Evolutionary conservation across 2,797 vertebrate genomes (phyloP), one percentile per base, ranked within the genome.

Genomic region (Tokudaia muenninki): DNA sequence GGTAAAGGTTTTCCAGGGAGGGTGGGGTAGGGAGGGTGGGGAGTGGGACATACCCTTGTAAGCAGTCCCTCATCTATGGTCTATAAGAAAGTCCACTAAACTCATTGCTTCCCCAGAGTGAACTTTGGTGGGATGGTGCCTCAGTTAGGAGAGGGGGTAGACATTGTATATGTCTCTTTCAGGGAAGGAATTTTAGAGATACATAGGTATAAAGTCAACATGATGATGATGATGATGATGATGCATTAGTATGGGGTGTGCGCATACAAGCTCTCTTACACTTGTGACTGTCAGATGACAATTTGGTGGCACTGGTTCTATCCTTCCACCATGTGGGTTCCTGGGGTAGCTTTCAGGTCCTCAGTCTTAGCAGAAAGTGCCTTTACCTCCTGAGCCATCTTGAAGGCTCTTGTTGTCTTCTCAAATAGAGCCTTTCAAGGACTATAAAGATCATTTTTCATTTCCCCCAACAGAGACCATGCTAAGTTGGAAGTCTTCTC

Each of bases 321-420:
- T 70, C 31, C 5, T 72, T 52, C 65, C 13, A 74, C 67, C n/a
- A 31, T 41, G n/a, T 88, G 67, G 24, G 50, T 57, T 41, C 50
- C 50, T 29, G n/a, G 12, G 86, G 24, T 31, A 19, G n/a, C 37
- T 57, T 70, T 41, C 67, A 41, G 67, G 50, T 57, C 50, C 22
- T 72, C 22, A 57, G 67, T 10, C 13, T 67, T 67, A 44, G 29
- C 63, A 50, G 83, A 47, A 67, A 86, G 44, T 29, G 12, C 41
- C 44, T 34, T 22, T 22, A 22, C 82, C 29, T 86, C 61, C 29
- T n/a, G 44, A 86, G 19, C 63, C 44, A 24, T 13, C 31, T 67
- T 0, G 0, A 44, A 0, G 3, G 19, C 19, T 34, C 19, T 67
- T 26, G 1, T 17, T 55, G 7, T 59, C 47, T 57, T 90, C 81